These are phyloP conservation scores for Semotilus atromaculatus DNA, from an alignment of 2,797 vertebrate species.

Conservation along the genomic window DNA sequence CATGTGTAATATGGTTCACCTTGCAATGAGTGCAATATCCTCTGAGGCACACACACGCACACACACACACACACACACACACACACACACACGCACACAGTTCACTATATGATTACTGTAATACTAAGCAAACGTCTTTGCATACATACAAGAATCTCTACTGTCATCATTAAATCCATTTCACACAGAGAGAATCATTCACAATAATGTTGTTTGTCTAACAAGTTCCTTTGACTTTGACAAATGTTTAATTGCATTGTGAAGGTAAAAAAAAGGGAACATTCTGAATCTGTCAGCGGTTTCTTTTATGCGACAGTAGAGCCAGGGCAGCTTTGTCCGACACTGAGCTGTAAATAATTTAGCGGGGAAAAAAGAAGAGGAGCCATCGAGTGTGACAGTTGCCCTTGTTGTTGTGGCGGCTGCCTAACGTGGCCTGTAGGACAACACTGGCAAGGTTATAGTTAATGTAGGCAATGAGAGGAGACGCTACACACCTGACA, in stretches of 20 bases:
- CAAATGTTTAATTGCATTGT: conserved; percentile 75
- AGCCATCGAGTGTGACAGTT: conserved; percentile 77
- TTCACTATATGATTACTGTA: neutral
- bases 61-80: neutral
- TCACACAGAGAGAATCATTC: neutral
- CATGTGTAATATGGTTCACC: conserved; percentile 29
- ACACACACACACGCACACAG: neutral
- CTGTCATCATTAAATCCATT: neutral
- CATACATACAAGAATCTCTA: neutral
- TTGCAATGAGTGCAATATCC: conserved; percentile 13
- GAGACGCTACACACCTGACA: conserved; percentile 48
- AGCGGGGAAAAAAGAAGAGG: conserved; percentile 64
- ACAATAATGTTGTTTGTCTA: neutral
- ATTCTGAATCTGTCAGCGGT: conserved; percentile 75
- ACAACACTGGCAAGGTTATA: conserved; percentile 65
- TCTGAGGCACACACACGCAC: neutral
- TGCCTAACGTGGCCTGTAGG: conserved; percentile 71
- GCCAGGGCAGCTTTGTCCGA: conserved; percentile 85
- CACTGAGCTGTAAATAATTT: conserved; percentile 83
- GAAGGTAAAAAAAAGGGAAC: conserved; percentile 52
- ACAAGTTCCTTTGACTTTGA: conserved; percentile 65
- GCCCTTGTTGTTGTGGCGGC: conserved; percentile 80
- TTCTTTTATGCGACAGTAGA: conserved; percentile 79
- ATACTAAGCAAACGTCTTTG: neutral
- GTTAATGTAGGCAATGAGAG: conserved; percentile 48